phyloP scores from a whole-genome alignment of 1,140 invertebrate genomes.

The Drosophila insularis region DNA sequence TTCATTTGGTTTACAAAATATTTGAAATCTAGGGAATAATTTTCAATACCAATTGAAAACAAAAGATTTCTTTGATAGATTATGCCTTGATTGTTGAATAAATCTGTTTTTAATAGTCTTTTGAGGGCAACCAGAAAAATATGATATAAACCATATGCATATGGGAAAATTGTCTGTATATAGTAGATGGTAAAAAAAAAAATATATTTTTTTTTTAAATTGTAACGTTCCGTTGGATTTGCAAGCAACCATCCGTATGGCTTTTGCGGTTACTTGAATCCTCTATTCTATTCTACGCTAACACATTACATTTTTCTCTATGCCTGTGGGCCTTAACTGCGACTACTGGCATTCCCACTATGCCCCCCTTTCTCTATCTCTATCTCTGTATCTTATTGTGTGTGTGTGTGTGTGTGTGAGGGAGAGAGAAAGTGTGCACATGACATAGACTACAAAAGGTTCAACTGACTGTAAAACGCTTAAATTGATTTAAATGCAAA shows the following conservation, averaged over 20 bases:
- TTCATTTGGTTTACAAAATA: too few species aligned
- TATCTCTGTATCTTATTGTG: background rate
- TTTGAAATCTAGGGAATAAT: too few species aligned
- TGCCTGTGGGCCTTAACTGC: slow-evolving; percentile 1
- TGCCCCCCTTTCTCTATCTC: background rate
- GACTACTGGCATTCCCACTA: background rate
- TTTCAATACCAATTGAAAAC: too few species aligned
- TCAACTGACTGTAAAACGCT: slow-evolving; percentile 79
- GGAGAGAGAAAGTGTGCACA: slow-evolving; percentile 36
- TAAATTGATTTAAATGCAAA: slow-evolving; percentile 80
- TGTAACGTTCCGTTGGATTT: background rate
- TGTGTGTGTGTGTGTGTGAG: slow-evolving; percentile 21
- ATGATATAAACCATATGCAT: too few species aligned
- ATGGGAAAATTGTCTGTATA: too few species aligned
- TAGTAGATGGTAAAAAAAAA: too few species aligned
- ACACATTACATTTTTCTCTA: background rate
- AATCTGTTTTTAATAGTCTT: too few species aligned
- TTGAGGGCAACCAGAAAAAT: too few species aligned
- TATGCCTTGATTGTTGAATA: too few species aligned
- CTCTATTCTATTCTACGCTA: background rate
- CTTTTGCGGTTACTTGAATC: background rate
- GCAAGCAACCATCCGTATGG: background rate
- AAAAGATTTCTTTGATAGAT: too few species aligned
- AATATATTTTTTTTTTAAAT: background rate
- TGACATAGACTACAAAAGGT: slow-evolving; percentile 70